Percentiles rank a stretch among this genome's conserved stretches.
Conservation (phyloP, 2,797 vertebrate genomes). For the Pygocentrus nattereri region DNA sequence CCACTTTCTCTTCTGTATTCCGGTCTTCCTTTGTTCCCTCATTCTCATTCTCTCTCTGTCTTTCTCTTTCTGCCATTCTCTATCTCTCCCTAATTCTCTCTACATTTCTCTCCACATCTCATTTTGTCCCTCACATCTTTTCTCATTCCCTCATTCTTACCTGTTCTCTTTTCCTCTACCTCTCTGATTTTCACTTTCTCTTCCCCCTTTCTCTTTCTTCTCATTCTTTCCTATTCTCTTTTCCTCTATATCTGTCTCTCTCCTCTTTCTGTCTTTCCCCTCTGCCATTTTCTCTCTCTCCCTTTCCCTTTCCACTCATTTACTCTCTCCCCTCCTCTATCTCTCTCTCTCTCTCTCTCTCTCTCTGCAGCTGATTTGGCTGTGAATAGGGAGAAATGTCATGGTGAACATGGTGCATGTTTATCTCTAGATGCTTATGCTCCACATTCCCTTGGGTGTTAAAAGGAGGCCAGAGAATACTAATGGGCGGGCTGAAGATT, state of each 20-base stretch:
- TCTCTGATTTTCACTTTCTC: neutral
- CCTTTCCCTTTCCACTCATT: neutral
- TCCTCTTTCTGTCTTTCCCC: too few relatives aligned
- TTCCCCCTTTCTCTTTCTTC: slow-evolving; percentile 6
- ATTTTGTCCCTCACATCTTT: too few relatives aligned
- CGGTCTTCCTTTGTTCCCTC: neutral
- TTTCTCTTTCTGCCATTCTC: neutral
- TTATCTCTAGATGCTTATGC: slow-evolving; percentile 56
- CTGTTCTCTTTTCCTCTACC: neutral
- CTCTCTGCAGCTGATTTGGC: slow-evolving; percentile 48
- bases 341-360: slow-evolving; percentile 7
- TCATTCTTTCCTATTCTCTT: neutral
- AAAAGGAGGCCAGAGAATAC: slow-evolving; percentile 51
- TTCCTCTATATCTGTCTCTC: neutral
- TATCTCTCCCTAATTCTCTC: neutral
- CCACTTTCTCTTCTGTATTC: neutral
- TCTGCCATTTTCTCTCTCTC: neutral
- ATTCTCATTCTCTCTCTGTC: neutral
- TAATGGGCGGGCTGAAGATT: slow-evolving; percentile 48
- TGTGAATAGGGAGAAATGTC: slow-evolving; percentile 52
- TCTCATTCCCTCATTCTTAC: too few relatives aligned
- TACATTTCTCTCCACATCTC: too few relatives aligned
- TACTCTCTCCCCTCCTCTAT: neutral
- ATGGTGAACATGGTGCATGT: slow-evolving; percentile 52
- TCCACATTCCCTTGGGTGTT: slow-evolving; percentile 47